Evolutionary conservation across 2,888 invertebrate species (phyloP).

Genomic region (Celastrina argiolus): DNA sequence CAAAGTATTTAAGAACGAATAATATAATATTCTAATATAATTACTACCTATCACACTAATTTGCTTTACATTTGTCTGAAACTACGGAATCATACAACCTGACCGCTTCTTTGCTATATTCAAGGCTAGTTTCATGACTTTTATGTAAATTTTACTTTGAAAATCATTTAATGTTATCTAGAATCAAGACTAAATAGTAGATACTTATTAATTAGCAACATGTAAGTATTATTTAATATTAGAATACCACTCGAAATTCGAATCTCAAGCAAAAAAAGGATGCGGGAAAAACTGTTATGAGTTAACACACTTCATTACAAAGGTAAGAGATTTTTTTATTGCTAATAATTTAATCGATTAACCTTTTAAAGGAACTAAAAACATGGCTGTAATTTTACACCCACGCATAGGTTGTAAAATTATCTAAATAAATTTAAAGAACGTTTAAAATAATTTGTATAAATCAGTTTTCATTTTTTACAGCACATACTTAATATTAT

Average conservation of each 20-base stretch:
- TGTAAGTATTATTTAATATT: not conserved
- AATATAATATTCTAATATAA: no score
- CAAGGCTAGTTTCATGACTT: not conserved
- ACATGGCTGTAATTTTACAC: not conserved
- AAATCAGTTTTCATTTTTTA: no score
- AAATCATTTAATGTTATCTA: not conserved
- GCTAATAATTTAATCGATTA: conserved; percentile 2
- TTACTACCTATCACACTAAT: no score
- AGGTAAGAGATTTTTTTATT: not conserved
- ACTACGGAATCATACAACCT: not conserved
- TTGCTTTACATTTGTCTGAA: not conserved
- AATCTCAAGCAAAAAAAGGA: not conserved
- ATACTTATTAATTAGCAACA: not conserved
- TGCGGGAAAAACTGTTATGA: not conserved
- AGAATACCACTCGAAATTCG: not conserved
- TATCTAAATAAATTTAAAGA: no score
- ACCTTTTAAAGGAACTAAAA: not conserved
- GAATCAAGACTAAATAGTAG: not conserved
- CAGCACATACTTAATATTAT: no score
- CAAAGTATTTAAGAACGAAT: no score
- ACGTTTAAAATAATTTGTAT: no score
- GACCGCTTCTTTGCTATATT: not conserved
- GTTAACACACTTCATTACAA: not conserved
- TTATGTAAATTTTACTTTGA: not conserved
- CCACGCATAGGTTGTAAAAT: conserved; percentile 23